Evolutionary conservation across 2,888 invertebrate species (phyloP), one percentile per base, ranked within the genome.

Genomic region (Sepiola atlantica): DNA sequence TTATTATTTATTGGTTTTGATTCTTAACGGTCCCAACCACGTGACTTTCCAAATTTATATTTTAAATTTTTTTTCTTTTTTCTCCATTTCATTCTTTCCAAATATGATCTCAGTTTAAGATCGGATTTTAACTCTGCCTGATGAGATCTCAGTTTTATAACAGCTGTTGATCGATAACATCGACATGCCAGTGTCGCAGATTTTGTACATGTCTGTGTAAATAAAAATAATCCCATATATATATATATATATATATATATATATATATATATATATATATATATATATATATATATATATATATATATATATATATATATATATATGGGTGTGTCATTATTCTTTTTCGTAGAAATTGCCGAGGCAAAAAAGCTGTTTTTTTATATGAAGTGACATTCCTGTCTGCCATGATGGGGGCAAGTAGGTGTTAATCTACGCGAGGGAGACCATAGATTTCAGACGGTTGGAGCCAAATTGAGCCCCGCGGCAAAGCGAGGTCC

Each of bases 381-480:
- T 45, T 45, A 45, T 45, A 18, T 77, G 77, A 16, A n/a, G n/a
- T 32, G 77, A 77, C 77, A 32, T 77, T 77, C n/a, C 77, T n/a
- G 12, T 14, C n/a, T n/a, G n/a, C 32, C 77, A 77, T 77, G n/a
- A 32, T 18, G 77, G n/a, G 77, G 77, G n/a, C n/a, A 45, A 45
- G 45, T 10, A 32, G 16, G 77, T n/a, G n/a, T n/a, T 45, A 32
- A 77, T 77, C 77, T 77, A 14, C n/a, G n/a, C 16, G n/a, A 77
- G n/a, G 77, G 77, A 45, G 45, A n/a, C 77, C 32, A 77, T 77
- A 32, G 16, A 77, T 3, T 77, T 32, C 32, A n/a, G 77, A 77
- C 77, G 18, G 77, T 77, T 77, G 77, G 77, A 77, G 77, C n/a
- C 77, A 77, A 77, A 77, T 77, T 77, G 77, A 77, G n/a, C 77